A percentile compares a stretch with the other conserved stretches of the same genome.
Evolutionary conservation across 2,797 vertebrate genomes (phyloP).

Genomic region (Knipowitschia caucasica): DNA sequence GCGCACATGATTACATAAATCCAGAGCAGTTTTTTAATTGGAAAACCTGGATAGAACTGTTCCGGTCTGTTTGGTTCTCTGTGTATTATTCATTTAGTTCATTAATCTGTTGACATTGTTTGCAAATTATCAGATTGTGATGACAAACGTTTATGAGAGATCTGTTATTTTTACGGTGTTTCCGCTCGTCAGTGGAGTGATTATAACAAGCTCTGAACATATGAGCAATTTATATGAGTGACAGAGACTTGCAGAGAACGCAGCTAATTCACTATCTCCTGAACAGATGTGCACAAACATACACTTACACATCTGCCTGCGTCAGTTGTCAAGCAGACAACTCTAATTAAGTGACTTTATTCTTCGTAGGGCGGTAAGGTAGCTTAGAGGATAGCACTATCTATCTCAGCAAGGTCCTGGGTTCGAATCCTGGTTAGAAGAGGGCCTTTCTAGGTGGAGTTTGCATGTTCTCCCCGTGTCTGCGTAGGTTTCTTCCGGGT

Average conservation of each 20-base stretch:
- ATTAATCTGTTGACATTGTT: constrained; percentile 20
- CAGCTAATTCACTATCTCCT: constrained; percentile 57
- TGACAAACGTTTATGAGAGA: constrained; percentile 18
- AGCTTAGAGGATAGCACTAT: too few species aligned
- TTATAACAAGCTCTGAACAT: constrained; percentile 6
- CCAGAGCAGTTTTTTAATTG: constrained; percentile 14
- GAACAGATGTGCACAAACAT: constrained; percentile 53
- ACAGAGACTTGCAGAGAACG: constrained; percentile 48
- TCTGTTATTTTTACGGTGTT: constrained; percentile 34
- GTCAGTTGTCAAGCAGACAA: constrained; percentile 24
- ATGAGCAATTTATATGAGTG: constrained; percentile 50
- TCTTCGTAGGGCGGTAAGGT: too few species aligned
- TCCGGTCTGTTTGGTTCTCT: background rate
- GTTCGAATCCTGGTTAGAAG: too few species aligned
- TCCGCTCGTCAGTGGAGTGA: constrained; percentile 28
- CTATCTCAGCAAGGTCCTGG: too few species aligned
- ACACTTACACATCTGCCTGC: constrained; percentile 43
- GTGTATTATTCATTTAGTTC: constrained; percentile 23
- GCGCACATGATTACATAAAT: constrained; percentile 28
- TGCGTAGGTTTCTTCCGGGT: too few species aligned
- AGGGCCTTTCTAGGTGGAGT: too few species aligned
- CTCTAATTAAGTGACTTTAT: constrained; percentile 4
- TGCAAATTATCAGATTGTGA: constrained; percentile 16
- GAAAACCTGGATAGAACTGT: constrained; percentile 10
- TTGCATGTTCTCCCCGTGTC: too few species aligned